Base-by-base conservation (phyloP, 2,797 vertebrate genomes). In the Channallabes apus region DNA sequence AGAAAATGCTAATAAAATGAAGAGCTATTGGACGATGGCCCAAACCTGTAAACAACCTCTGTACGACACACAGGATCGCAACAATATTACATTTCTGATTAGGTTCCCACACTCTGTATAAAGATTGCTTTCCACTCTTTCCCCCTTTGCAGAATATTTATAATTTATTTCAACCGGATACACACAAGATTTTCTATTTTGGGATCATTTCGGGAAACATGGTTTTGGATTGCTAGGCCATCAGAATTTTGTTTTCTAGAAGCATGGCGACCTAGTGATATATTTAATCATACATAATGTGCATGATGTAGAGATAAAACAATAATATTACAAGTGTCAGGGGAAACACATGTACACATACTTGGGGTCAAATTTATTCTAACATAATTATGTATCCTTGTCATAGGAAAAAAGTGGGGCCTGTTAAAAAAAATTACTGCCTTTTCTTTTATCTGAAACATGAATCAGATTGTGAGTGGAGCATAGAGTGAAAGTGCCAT, bases 121-220 rank as follows among this genome's bases (percentile, higher is more conserved):
- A 86, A 87, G 79, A 88, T 87, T 86, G 87, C 87, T 82, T 72
- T 82, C 58, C 46, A 77, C 68, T 64, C 68, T 73, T 83, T 83
- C 41, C 29, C 88, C 84, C 89, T 90, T 93, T 90, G 90, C 90
- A 89, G 90, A 93, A 90, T 91, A 93, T 94, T 91, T 91, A 95
- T 94, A 95, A 95, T 94, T 94, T 92, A 94, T 94, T 94, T 91
- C 90, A 92, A 93, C 94, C 90, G 86, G 88, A 89, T 80, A 88
- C 89, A 85, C 77, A 82, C 86, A 85, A 89, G 86, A 85, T 83
- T 75, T 46, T 85, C 82, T 77, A 85, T 86, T 84, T 67, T 82
- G 38, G 59, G 81, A 85, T 87, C 32, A 87, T 86, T 86, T 73
- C 58, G 20, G n/a, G n/a, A 78, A 54, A 24, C 32, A 77, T 85